Base-by-base conservation (phyloP, 2,888 invertebrate species). In the Gortyna flavago region DNA sequence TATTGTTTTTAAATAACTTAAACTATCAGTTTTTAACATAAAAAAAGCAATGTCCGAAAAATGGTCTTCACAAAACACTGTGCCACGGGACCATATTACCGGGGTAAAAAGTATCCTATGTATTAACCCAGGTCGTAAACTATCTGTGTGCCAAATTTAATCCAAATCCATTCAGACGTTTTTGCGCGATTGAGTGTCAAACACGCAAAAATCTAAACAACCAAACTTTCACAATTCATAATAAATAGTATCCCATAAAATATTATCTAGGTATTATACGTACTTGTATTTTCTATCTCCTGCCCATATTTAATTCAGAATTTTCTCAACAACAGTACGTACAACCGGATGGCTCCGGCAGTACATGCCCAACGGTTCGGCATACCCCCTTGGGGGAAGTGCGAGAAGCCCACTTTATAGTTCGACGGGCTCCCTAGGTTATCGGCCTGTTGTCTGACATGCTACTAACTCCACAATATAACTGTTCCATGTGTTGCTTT, bases 361-460 rank as follows among this genome's bases (percentile, higher is more conserved):
- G 69, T 83, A 87, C 80, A 79, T 70, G 68, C 61, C 74, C 69
- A 79, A 75, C 75, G 77, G 81, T 76, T 82, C 82, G 77, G 78
- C 79, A 73, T 79, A 76, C 73, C 77, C 84, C 82, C 85, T 85
- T 74, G 89, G 84, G 89, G 83, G 72, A 85, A 65, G 75, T 80
- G 1, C 67, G 68, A 81, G n/a, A n/a, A n/a, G 72, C 75, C 76
- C 82, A 84, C 82, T 88, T 83, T 85, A 88, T 87, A 88, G 83
- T 85, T 85, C 79, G 77, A 80, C 81, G 76, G 70, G 74, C 76
- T 89, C 83, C 85, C 77, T 82, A 85, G 89, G 87, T 83, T 87
- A 88, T 87, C 79, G 77, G 81, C 68, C 81, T 38, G 79, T 78
- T 86, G 87, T 88, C 79, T 81, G 80, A 88, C 85, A 88, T 71